Evolutionary conservation across 92 coral and sea anemone species (phyloP).

Genomic region (Phenganax subtilis): DNA sequence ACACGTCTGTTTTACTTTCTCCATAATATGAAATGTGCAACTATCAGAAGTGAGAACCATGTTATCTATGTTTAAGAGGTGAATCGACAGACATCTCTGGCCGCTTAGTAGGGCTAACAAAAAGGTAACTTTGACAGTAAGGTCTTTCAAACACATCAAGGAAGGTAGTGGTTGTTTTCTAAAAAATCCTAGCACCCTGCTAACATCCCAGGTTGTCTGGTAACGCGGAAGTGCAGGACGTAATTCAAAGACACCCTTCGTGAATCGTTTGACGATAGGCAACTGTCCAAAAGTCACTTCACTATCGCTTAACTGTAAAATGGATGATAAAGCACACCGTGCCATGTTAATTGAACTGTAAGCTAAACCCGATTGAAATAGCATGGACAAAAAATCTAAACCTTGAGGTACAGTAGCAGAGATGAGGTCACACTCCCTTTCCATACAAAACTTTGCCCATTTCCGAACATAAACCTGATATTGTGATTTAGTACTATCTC

Average conservation of each 20-base stretch:
- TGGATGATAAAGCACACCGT: conserved; percentile 51
- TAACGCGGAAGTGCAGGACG: conserved; percentile 51
- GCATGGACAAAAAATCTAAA: conserved; percentile 47
- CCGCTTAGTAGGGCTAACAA: conserved; percentile 39
- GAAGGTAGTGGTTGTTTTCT: background rate
- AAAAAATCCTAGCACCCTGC: conserved; percentile 34
- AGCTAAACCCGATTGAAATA: conserved; percentile 49
- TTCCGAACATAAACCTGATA: conserved; percentile 42
- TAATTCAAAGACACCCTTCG: conserved; percentile 50
- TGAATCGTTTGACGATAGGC: conserved; percentile 50
- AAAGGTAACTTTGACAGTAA: conserved; percentile 37
- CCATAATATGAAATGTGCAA: conserved; percentile 3
- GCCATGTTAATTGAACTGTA: conserved; percentile 54
- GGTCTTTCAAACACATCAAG: conserved; percentile 27
- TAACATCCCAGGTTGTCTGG: conserved; percentile 45
- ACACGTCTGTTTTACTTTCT: background rate
- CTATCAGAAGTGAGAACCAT: background rate
- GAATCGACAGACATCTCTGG: conserved; percentile 46
- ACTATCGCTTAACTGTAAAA: conserved; percentile 41
- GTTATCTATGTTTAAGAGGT: conserved; percentile 15
- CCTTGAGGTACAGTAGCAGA: conserved; percentile 44
- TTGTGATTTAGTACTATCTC: conserved; percentile 49
- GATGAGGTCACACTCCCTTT: conserved; percentile 31
- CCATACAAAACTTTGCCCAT: conserved; percentile 49
- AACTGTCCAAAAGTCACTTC: conserved; percentile 49